phyloP scores from a whole-genome alignment of 2,797 vertebrate species.

The Gymnothorax reevesii region DNA sequence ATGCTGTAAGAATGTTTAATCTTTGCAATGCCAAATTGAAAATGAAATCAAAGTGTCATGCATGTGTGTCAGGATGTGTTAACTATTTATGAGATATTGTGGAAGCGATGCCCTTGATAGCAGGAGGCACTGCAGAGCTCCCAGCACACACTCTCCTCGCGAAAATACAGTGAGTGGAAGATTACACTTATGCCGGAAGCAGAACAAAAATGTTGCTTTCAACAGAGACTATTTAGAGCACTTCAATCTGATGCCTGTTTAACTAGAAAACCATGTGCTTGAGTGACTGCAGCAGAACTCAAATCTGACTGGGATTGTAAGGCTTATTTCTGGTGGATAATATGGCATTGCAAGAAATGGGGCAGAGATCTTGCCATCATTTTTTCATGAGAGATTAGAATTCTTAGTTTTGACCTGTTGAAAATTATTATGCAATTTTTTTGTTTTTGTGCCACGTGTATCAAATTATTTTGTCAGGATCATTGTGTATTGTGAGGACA shows the following conservation, averaged over 20 bases:
- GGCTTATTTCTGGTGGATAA: background rate
- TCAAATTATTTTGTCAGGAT: too few species aligned
- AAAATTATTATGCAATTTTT: too few species aligned
- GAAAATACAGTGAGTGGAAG: slow-evolving; percentile 22
- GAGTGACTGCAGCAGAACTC: background rate
- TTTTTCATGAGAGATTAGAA: background rate
- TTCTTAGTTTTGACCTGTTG: too few species aligned
- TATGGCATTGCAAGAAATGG: background rate
- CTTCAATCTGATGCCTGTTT: background rate
- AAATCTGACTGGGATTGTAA: background rate
- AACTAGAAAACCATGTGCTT: background rate
- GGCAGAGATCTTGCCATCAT: background rate
- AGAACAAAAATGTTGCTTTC: background rate
- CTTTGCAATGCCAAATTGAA: background rate
- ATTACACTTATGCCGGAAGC: background rate
- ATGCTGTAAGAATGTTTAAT: background rate
- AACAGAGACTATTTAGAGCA: background rate
- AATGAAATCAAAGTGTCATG: slow-evolving; percentile 15
- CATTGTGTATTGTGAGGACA: too few species aligned
- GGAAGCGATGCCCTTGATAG: slow-evolving; percentile 51
- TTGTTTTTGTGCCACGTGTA: too few species aligned
- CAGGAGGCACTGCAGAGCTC: slow-evolving; percentile 34
- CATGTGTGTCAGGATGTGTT: background rate
- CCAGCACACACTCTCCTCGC: slow-evolving; percentile 8
- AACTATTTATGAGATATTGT: slow-evolving; percentile 48